These are phyloP conservation scores for Cancer borealis DNA, from an alignment of 2,888 invertebrate genomes.

Conservation along the genomic window DNA sequence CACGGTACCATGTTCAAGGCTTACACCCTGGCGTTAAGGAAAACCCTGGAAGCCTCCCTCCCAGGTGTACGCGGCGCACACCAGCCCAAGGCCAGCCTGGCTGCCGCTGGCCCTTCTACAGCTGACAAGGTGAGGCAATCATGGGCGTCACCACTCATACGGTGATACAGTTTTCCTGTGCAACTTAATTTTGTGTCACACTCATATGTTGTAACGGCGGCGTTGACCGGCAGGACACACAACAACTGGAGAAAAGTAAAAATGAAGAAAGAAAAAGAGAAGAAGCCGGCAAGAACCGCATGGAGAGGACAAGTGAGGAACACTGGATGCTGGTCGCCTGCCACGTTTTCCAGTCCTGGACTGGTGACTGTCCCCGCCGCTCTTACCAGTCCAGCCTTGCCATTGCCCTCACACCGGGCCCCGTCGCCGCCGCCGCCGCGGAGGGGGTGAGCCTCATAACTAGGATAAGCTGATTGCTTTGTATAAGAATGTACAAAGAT, in stretches of 20 bases:
- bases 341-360: slow-evolving; percentile 42
- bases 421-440: neutral
- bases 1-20: slow-evolving; percentile 9
- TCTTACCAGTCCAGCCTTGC: slow-evolving; percentile 46
- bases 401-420: neutral
- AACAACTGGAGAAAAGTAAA: neutral
- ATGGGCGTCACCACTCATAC: neutral
- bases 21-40: neutral
- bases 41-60: neutral
- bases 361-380: slow-evolving; percentile 23
- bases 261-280: neutral
- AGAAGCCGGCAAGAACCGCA: neutral
- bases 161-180: neutral
- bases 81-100: neutral
- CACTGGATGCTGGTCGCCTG: slow-evolving; percentile 35
- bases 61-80: neutral
- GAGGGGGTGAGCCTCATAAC: slow-evolving; percentile 10
- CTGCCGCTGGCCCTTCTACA: neutral
- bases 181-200: neutral
- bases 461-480: neutral
- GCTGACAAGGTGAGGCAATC: slow-evolving; percentile 19
- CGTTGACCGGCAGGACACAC: neutral
- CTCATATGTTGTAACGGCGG: neutral
- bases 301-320: slow-evolving; percentile 49
- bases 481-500: neutral